These are phyloP conservation scores for Rhodophaea formosa DNA, from an alignment of 2,888 invertebrate genomes.

Conservation along the genomic window DNA sequence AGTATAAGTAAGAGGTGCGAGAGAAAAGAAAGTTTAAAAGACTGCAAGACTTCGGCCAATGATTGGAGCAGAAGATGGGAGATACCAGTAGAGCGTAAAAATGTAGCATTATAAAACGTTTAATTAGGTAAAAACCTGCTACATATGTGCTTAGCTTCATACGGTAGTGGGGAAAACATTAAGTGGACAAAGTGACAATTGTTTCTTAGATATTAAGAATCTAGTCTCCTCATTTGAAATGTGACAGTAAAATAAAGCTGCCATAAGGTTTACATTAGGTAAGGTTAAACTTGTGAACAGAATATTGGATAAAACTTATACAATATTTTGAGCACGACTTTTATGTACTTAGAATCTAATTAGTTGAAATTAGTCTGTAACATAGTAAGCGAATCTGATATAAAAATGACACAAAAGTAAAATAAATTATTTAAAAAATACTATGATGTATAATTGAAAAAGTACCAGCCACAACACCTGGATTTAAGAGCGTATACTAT, in stretches of 20 bases:
- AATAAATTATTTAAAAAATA: no score
- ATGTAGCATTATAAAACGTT: slow-evolving; percentile 54
- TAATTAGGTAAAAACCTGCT: not conserved
- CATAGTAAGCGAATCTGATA: slow-evolving; percentile 19
- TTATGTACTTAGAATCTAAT: slow-evolving; percentile 28
- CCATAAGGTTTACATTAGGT: slow-evolving; percentile 53
- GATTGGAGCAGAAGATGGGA: slow-evolving; percentile 76
- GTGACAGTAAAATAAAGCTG: slow-evolving; percentile 41
- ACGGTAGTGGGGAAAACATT: not conserved
- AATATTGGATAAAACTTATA: slow-evolving; percentile 47
- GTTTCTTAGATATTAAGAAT: not conserved
- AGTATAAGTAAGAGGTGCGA: slow-evolving; percentile 89
- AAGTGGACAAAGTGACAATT: not conserved
- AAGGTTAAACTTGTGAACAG: slow-evolving; percentile 63
- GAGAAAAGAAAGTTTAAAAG: slow-evolving; percentile 80
- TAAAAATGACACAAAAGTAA: not conserved
- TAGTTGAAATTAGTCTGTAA: no score
- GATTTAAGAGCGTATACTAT: no score
- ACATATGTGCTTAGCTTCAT: not conserved
- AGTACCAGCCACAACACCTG: no score
- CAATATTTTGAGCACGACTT: slow-evolving; percentile 74
- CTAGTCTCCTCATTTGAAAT: slow-evolving; percentile 24
- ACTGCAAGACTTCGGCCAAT: slow-evolving; percentile 76
- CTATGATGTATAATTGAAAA: no score
- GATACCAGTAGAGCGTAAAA: slow-evolving; percentile 78